Percentiles rank a stretch among this genome's conserved stretches.
Conservation (phyloP, 2,888 invertebrate genomes). For the Trachelus tabidus region DNA sequence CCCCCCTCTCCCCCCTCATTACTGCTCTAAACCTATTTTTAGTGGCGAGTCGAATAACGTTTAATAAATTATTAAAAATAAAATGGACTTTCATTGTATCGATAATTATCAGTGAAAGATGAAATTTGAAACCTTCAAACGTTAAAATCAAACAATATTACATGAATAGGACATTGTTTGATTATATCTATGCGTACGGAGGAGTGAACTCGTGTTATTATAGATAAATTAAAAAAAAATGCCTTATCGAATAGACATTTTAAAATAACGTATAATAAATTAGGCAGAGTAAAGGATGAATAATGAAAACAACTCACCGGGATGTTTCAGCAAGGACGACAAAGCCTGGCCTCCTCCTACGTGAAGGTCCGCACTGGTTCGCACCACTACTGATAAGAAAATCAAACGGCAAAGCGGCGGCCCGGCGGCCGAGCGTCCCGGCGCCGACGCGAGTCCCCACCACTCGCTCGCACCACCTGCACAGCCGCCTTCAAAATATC, state of each 20-base stretch:
- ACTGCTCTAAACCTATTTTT: background rate
- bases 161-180: background rate
- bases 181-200: background rate
- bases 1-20: no score
- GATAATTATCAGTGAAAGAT: background rate
- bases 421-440: background rate
- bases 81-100: background rate
- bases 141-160: background rate
- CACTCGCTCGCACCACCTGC: constrained; percentile 30
- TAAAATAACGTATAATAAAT: background rate
- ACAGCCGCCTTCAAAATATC: constrained; percentile 12
- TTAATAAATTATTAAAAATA: background rate
- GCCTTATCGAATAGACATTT: background rate
- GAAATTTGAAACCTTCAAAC: background rate
- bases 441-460: constrained; percentile 28
- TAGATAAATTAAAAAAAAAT: background rate
- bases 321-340: constrained; percentile 30
- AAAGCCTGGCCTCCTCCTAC: constrained; percentile 31
- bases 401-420: constrained; percentile 24
- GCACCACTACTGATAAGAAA: constrained; percentile 46
- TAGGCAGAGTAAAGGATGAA: background rate
- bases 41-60: background rate
- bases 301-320: constrained; percentile 35
- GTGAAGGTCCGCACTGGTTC: constrained; percentile 21
- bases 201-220: background rate